Base-by-base conservation (phyloP, 2,113 vertebrate species). In the Cryptotis parvus region DNA sequence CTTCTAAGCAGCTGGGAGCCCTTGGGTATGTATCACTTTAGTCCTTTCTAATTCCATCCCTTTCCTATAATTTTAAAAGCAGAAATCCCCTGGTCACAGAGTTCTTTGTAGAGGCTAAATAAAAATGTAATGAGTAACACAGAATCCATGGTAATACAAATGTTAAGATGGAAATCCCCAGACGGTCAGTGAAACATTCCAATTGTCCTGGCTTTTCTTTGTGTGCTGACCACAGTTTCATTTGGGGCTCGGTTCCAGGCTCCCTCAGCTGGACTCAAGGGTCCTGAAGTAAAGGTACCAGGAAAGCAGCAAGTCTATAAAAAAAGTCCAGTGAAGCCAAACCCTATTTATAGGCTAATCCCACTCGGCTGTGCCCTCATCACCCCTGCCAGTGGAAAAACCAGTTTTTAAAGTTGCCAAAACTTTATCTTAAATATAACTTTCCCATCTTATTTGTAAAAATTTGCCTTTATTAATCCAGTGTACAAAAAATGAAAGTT, bases 151-250 rank as follows among this genome's bases (percentile, higher is more conserved):
- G 76, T 43, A 81, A 80, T 43, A 74, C 26, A 89, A 83, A 81
- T 29, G n/a, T 86, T 69, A 77, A 70, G 24, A 69, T 89, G 95
- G 95, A 95, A 96, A 96, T 81, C 77, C 95, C 95, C 94, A 93
- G 33, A 81, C 63, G 84, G 26, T 31, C 68, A 22, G 68, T 92
- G 27, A 94, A 80, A 90, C 94, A 95, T 84, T 89, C 55, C 70
- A 81, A 9, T 58, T 58, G 45, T 83, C 73, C 61, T 63, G 3
- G 8, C 76, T 89, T 43, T 52, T 83, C 26, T 85, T 73, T 72
- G 39, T 72, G 6, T 55, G n/a, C 4, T 33, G 80, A 89, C 15
- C 68, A 93, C 70, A 63, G 35, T 74, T 65, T 89, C 33, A 65
- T 52, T 22, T 11, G 79, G 70, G 63, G 63, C 14, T 84, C 73